Base-by-base conservation (phyloP, 2,797 vertebrate species). In the Peromyscus attwateri region DNA sequence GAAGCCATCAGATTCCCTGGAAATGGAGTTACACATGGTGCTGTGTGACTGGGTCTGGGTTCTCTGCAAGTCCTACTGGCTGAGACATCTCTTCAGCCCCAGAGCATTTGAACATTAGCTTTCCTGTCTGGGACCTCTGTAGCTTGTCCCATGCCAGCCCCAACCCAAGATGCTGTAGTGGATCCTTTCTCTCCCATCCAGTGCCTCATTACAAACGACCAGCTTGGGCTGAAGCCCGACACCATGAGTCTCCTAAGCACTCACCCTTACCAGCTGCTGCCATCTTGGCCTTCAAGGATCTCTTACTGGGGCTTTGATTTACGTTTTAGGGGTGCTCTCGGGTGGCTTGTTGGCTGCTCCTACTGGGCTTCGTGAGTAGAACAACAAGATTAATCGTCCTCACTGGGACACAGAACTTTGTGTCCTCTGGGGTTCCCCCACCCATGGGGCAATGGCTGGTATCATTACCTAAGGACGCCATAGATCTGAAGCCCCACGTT, bases 301-400 rank as follows among this genome's bases (percentile, higher is more conserved):
- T 46, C 31, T 96, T 83, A 8, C 66, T 34, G 81, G n/a, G 73
- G 5, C 60, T 60, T 27, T 19, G 68, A 71, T 70, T 81, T 77
- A 84, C 25, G 4, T 57, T 91, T 87, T 66, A 29, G 88, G 68
- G 46, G 12, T 27, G 92, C 73, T 87, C 89, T 90, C 80, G 37
- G 49, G 87, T 73, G 96, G 37, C 79, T 88, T 49, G 52, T 95
- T 96, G 97, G 60, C 66, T 92, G 73, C 25, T 46, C 57, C 71
- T 49, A 10, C 37, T 89, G 93, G 71, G 83, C n/a, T 96, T 94
- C 75, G 62, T 95, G 80, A 85, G 77, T 68, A 71, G 79, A 91
- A 97, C 60, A 91, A 97, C 66, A 92, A 85, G 31, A 92, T 43
- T 60, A 92, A 94, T 55, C 34, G 2, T 76, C 77, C 73, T 93